Evolutionary conservation across 1,140 invertebrate species (phyloP).

Genomic region (Zaprionus vittiger): DNA sequence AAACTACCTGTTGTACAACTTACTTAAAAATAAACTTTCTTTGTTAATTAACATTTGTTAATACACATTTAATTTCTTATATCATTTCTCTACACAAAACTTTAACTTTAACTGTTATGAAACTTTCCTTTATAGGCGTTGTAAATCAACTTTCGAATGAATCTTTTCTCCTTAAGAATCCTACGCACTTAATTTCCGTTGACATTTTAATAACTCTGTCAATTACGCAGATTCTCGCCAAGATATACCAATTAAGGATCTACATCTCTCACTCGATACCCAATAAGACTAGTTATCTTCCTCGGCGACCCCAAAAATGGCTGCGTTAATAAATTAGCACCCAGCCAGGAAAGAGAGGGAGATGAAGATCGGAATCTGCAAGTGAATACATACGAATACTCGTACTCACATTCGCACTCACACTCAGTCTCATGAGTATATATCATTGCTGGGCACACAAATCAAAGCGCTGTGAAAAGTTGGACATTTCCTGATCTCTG

Average conservation of each 20-base stretch:
- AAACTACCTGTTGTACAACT: too few species aligned
- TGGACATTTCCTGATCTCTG: conserved; percentile 40
- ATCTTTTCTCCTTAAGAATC: background rate
- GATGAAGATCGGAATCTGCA: conserved; percentile 37
- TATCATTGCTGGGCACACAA: conserved; percentile 47
- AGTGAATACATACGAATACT: conserved; percentile 5
- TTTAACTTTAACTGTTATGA: background rate
- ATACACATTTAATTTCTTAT: background rate
- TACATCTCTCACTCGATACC: background rate
- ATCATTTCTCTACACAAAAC: background rate
- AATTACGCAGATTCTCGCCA: background rate
- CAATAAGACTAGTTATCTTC: conserved; percentile 24
- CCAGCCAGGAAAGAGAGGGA: background rate
- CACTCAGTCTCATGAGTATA: conserved; percentile 22
- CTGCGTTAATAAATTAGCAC: conserved; percentile 45
- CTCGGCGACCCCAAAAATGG: conserved; percentile 27
- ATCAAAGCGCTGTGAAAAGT: conserved; percentile 44
- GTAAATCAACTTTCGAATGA: background rate
- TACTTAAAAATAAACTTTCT: too few species aligned
- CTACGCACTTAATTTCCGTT: background rate
- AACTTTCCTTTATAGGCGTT: background rate
- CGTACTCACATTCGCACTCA: conserved; percentile 1
- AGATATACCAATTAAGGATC: conserved; percentile 13
- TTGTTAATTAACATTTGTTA: too few species aligned
- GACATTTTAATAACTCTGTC: conserved; percentile 1